Evolutionary conservation across 2,113 vertebrate species (phyloP).

Genomic region (Cottus gobio): DNA sequence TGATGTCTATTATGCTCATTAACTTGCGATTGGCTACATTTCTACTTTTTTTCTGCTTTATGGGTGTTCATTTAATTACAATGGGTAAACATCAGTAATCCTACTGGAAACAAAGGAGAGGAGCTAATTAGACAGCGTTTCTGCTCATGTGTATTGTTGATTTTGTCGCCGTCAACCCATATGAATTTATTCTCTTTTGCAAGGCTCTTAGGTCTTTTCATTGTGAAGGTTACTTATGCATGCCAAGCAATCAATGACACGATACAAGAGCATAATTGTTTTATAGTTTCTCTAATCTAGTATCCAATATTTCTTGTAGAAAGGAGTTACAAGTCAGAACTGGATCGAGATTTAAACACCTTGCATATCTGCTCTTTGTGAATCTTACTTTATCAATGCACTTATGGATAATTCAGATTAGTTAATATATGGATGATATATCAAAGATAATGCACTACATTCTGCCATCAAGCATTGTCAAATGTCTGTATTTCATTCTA

Average conservation of each 20-base stretch:
- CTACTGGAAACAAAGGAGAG: slow-evolving; percentile 24
- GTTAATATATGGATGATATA: slow-evolving; percentile 54
- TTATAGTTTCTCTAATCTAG: background rate
- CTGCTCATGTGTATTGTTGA: slow-evolving; percentile 1
- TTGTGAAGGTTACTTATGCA: background rate
- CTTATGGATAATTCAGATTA: slow-evolving; percentile 18
- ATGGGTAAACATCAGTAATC: slow-evolving; percentile 12
- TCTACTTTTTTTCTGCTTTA: slow-evolving; percentile 11
- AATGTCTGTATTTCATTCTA: slow-evolving; percentile 60
- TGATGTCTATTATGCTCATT: slow-evolving; percentile 33
- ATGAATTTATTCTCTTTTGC: slow-evolving; percentile 2
- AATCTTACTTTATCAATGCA: background rate
- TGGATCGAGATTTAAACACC: background rate
- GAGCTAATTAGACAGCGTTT: slow-evolving; percentile 15
- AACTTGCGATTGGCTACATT: slow-evolving; percentile 28
- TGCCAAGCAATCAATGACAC: slow-evolving; percentile 10
- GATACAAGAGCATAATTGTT: slow-evolving; percentile 6
- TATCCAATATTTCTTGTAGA: background rate
- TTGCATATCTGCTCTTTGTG: background rate
- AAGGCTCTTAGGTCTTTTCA: slow-evolving; percentile 1
- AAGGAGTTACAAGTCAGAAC: background rate
- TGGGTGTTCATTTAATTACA: slow-evolving; percentile 22
- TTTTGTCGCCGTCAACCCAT: slow-evolving; percentile 12
- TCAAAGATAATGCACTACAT: slow-evolving; percentile 49
- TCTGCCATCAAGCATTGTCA: slow-evolving; percentile 57